Conservation (phyloP, 2,113 vertebrate species). For the Solea senegalensis region DNA sequence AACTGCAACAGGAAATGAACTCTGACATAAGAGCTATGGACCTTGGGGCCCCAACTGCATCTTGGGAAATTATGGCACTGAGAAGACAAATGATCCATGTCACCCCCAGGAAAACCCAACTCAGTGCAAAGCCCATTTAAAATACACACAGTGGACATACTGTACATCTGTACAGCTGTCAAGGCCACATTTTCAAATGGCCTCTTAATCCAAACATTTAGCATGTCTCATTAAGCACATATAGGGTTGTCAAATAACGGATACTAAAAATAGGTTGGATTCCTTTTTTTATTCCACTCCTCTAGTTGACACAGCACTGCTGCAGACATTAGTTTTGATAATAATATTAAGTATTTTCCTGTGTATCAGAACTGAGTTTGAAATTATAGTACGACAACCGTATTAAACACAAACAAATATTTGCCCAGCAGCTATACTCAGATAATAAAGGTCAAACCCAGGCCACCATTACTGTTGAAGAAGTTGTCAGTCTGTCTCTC, state of each 20-base stretch:
- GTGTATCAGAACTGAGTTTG: too few species aligned
- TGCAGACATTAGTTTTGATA: too few species aligned
- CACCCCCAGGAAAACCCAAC: conserved; percentile 43
- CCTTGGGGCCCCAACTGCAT: conserved; percentile 72
- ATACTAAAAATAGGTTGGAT: too few species aligned
- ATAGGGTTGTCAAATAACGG: too few species aligned
- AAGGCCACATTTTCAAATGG: conserved; percentile 16
- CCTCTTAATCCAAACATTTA: conserved; percentile 26
- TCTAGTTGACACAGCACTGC: too few species aligned
- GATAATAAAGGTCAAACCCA: conserved; percentile 51
- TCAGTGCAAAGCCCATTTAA: conserved; percentile 35
- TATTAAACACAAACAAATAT: conserved; percentile 42
- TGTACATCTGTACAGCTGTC: conserved; percentile 4
- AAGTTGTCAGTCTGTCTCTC: conserved; percentile 16
- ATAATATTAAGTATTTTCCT: too few species aligned
- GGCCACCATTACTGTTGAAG: background rate
- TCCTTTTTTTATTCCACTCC: too few species aligned
- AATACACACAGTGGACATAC: conserved; percentile 41
- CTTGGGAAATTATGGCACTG: conserved; percentile 77
- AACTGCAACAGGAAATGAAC: conserved; percentile 78
- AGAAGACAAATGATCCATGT: conserved; percentile 68
- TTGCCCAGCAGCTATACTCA: conserved; percentile 38
- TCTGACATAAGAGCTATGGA: conserved; percentile 77
- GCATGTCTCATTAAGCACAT: conserved; percentile 39
- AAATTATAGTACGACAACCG: background rate